phyloP scores from a whole-genome alignment of 2,113 vertebrate species.

The Thermophis baileyi region DNA sequence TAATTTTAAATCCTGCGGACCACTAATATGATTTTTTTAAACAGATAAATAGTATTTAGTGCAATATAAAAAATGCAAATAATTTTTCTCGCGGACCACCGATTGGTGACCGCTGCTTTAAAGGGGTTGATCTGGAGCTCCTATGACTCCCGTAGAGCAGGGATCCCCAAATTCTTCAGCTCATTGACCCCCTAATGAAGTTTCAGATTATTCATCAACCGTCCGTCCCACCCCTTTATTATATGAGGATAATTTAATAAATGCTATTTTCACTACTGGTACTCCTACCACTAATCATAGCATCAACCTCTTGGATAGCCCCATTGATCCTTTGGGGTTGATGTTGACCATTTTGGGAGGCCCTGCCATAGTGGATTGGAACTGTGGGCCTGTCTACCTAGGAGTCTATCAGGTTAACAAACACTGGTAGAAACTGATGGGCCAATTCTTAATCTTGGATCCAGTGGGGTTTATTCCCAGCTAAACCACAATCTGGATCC shows the following conservation, averaged over 20 bases:
- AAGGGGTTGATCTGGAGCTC: neutral
- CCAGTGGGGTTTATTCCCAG: neutral
- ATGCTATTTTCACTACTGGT: neutral
- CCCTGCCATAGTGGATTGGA: neutral
- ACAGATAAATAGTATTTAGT: too few species aligned
- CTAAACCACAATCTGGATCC: neutral
- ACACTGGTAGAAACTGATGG: neutral
- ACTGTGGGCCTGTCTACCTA: neutral
- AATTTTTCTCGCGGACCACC: too few species aligned
- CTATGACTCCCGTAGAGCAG: neutral
- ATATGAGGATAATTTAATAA: neutral
- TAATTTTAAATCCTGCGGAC: too few species aligned
- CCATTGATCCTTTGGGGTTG: neutral
- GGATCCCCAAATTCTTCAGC: neutral
- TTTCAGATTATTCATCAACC: neutral
- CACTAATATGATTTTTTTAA: too few species aligned
- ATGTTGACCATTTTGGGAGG: neutral
- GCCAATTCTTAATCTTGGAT: neutral
- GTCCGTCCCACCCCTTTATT: neutral
- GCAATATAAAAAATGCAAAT: too few species aligned
- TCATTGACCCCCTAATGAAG: neutral
- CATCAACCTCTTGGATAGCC: neutral
- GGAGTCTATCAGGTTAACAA: neutral
- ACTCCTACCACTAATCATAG: neutral
- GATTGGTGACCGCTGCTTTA: too few species aligned